Evolutionary conservation across 1,140 invertebrate genomes (phyloP).

Genomic region (Musca vetustissima): DNA sequence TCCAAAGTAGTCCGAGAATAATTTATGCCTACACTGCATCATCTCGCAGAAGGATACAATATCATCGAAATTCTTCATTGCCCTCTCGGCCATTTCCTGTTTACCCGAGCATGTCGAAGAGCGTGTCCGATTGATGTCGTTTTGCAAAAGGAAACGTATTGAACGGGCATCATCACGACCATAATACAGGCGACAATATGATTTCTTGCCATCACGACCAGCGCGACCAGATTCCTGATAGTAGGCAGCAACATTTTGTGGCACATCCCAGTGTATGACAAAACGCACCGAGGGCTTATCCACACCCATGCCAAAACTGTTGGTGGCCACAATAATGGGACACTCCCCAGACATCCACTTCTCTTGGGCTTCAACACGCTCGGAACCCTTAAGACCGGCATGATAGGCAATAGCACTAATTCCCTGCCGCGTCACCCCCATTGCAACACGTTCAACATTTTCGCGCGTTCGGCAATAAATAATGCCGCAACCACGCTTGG

Average conservation of each 20-base stretch:
- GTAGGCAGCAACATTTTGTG: conserved; percentile 80
- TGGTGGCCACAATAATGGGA: conserved; percentile 61
- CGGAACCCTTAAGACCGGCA: conserved; percentile 68
- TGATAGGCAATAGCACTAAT: conserved; percentile 73
- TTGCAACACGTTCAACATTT: conserved; percentile 72
- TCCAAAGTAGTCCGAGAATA: conserved; percentile 78
- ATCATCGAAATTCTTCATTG: conserved; percentile 71
- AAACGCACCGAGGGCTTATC: conserved; percentile 92
- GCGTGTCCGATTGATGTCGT: conserved; percentile 58
- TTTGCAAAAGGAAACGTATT: conserved; percentile 76
- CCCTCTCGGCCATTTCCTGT: conserved; percentile 61
- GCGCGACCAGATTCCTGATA: conserved; percentile 92
- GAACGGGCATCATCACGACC: conserved; percentile 75
- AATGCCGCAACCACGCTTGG: conserved; percentile 75
- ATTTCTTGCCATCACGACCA: conserved; percentile 81
- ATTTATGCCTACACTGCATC: conserved; percentile 70
- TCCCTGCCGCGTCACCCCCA: conserved; percentile 67
- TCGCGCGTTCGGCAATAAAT: conserved; percentile 90
- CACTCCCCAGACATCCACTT: conserved; percentile 77
- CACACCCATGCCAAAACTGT: conserved; percentile 98
- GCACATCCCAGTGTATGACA: conserved; percentile 91
- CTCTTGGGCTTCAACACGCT: conserved; percentile 71
- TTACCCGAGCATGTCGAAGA: conserved; percentile 51
- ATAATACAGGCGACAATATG: conserved; percentile 92
- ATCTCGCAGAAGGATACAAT: conserved; percentile 80